Conservation (phyloP, 53 echinoderm and acorn worm species). For the Paracentrotus lividus region DNA sequence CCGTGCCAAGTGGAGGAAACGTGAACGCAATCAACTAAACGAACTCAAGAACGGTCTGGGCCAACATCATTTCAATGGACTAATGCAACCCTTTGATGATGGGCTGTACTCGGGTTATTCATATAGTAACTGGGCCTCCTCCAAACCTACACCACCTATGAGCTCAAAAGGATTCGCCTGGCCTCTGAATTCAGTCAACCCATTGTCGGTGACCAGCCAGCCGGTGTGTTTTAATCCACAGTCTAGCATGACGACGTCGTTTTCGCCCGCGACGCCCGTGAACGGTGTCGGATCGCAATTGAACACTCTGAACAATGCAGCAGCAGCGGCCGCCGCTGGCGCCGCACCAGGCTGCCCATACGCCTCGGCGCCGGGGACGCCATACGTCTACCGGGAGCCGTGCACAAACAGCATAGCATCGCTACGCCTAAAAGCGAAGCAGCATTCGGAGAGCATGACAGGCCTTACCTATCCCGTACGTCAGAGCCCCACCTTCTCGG, state of each 20-base stretch:
- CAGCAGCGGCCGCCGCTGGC: slow-evolving; percentile 74
- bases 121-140: slow-evolving; percentile 88
- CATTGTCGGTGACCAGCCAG: slow-evolving; percentile 74
- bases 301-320: slow-evolving; percentile 77
- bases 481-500: slow-evolving; percentile 92
- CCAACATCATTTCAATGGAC: slow-evolving; percentile 90
- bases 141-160: slow-evolving; percentile 75
- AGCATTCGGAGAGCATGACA: slow-evolving; percentile 75
- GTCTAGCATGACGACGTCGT: slow-evolving; percentile 69
- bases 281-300: slow-evolving; percentile 85
- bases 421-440: slow-evolving; percentile 92
- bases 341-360: slow-evolving; percentile 72
- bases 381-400: slow-evolving; percentile 93
- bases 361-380: slow-evolving; percentile 80
- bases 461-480: slow-evolving; percentile 85
- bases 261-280: slow-evolving; percentile 76
- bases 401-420: slow-evolving; percentile 92
- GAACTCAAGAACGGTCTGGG: slow-evolving; percentile 96
- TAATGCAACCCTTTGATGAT: slow-evolving; percentile 93
- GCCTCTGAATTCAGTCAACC: slow-evolving; percentile 72
- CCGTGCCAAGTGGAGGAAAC: slow-evolving; percentile 96
- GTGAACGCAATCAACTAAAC: slow-evolving; percentile 96
- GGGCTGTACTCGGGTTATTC: slow-evolving; percentile 93
- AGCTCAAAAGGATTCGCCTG: slow-evolving; percentile 92
- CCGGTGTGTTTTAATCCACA: slow-evolving; percentile 90